Conservation (phyloP, 1,140 invertebrate species). For the Microplitis mediator region DNA sequence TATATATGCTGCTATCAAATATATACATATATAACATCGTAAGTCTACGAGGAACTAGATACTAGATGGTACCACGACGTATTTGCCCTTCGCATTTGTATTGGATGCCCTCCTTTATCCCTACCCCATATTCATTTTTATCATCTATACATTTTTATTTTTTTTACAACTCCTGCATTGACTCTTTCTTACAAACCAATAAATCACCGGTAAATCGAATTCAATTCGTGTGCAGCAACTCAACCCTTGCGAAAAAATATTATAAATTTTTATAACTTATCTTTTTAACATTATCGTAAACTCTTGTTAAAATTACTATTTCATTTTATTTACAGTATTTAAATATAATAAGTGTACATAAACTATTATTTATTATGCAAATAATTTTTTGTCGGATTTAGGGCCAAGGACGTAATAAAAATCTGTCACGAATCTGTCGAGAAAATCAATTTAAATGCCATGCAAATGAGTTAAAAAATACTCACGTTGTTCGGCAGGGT, state of each 20-base stretch:
- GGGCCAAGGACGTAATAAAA: background rate
- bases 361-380: too few relatives aligned
- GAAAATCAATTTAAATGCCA: background rate
- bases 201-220: background rate
- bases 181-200: background rate
- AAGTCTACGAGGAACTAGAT: slow-evolving; percentile 3
- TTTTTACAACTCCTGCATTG: background rate
- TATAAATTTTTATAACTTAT: slow-evolving; percentile 31
- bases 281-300: slow-evolving; percentile 28
- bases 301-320: slow-evolving; percentile 24
- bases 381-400: too few relatives aligned
- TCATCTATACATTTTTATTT: background rate
- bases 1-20: background rate
- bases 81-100: slow-evolving; percentile 15
- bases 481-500: slow-evolving; percentile 29
- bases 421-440: background rate
- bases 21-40: background rate
- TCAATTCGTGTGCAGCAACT: background rate
- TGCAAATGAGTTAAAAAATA: background rate
- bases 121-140: slow-evolving; percentile 6
- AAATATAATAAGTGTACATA: slow-evolving; percentile 3
- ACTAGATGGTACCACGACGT: slow-evolving; percentile 32
- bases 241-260: slow-evolving; percentile 2
- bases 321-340: too few relatives aligned
- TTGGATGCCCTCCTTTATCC: slow-evolving; percentile 23